Base-by-base conservation (phyloP, 2,113 vertebrate genomes). In the Anoplopoma fimbria region DNA sequence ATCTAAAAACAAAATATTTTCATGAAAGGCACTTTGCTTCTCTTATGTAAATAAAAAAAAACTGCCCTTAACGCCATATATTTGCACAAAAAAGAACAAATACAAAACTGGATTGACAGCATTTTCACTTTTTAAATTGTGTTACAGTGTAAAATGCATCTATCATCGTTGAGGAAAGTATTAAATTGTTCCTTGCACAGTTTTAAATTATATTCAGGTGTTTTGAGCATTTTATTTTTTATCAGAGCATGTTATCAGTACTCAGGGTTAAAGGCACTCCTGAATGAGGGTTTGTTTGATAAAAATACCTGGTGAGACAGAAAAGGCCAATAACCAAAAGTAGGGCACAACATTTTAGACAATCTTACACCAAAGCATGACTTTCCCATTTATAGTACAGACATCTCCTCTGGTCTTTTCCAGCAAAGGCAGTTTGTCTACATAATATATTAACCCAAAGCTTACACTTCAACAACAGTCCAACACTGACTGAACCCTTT, bases 211-310 rank as follows among this genome's bases (percentile, higher is more conserved):
- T 51, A 2, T 33, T 42, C 45, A 36, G 6, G 25, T 58, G 27
- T 63, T 51, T 21, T 17, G 17, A 8, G 14, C 25, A 31, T 68
- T 42, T 17, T 9, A 19, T 60, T n/a, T 60, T n/a, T 47, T 15
- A 45, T 58, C n/a, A 17, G 31, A 65, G 15, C 40, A 9, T 73
- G 33, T n/a, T 65, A 62, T 34, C 9, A 34, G 61, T 51, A 51
- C 8, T 70, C 67, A 29, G 36, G 42, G 57, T 38, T 68, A 62
- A 81, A 79, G 64, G 76, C 77, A 68, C 77, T 65, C 15, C 23
- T 34, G 12, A 45, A 51, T 62, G 31, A 75, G 29, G 23, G 27
- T 21, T 36, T 33, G 38, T 65, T 60, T 58, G 45, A 60, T 33
- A 45, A 69, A n/a, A 42, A 1, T 29, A 61, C n/a, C 27, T 31